These are phyloP conservation scores for Bombus sylvicola DNA, from an alignment of 1,140 invertebrate genomes.

Conservation along the genomic window DNA sequence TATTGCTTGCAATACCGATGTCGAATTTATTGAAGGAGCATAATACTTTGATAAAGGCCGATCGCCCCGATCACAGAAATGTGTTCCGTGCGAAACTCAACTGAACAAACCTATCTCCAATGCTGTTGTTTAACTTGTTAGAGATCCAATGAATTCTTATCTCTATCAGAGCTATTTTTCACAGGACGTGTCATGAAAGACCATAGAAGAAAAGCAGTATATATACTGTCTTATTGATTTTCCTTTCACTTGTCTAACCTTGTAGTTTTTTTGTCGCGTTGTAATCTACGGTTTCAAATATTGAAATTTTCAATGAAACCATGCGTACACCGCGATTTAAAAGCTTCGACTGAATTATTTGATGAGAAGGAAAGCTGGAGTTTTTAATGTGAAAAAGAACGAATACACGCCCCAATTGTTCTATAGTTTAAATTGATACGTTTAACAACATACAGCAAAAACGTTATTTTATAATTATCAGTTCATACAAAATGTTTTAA, in stretches of 20 bases:
- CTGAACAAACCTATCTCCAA: background rate
- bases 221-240: background rate
- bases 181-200: background rate
- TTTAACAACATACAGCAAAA: background rate
- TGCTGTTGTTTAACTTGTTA: slow-evolving; percentile 9
- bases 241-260: background rate
- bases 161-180: background rate
- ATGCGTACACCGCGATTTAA: no score
- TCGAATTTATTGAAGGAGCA: slow-evolving; percentile 37
- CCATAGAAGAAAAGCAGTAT: background rate
- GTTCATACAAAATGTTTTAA: no score
- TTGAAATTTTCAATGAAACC: no score
- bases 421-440: no score
- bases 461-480: background rate
- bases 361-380: background rate
- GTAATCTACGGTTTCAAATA: background rate
- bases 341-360: background rate
- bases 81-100: background rate
- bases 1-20: slow-evolving; percentile 38
- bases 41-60: slow-evolving; percentile 26
- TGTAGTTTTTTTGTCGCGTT: background rate
- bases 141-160: background rate
- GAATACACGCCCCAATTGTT: background rate
- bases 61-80: slow-evolving; percentile 24
- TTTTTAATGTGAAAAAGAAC: background rate